Conservation (phyloP, 2,888 invertebrate species). For the Pantelozetes paolii region DNA sequence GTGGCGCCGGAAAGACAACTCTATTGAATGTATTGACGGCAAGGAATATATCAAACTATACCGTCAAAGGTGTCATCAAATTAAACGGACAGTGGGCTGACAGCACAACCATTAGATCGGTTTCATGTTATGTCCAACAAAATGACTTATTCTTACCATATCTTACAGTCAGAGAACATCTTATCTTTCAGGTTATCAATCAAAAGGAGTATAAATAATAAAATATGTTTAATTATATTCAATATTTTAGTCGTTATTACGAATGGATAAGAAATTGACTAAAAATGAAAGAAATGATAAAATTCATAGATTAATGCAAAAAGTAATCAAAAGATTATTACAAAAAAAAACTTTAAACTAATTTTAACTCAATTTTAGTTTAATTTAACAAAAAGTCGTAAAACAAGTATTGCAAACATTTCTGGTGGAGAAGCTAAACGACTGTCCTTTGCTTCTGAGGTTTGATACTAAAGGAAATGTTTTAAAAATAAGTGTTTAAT, state of each 20-base stretch:
- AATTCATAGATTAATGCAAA: background rate
- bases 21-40: conserved; percentile 36
- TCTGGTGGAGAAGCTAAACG: conserved; percentile 96
- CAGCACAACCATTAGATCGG: conserved; percentile 7
- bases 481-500: too few species aligned
- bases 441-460: conserved; percentile 92
- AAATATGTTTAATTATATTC: background rate
- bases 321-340: conserved; percentile 3
- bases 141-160: conserved; percentile 53
- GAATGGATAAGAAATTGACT: conserved; percentile 14
- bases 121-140: conserved; percentile 43
- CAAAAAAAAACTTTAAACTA: too few species aligned
- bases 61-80: conserved; percentile 23
- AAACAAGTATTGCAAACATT: conserved; percentile 54
- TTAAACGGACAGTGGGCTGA: conserved; percentile 20
- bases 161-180: conserved; percentile 52
- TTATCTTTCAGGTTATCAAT: conserved; percentile 46
- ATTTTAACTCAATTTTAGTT: too few species aligned
- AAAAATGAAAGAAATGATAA: background rate
- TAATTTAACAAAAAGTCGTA: too few species aligned
- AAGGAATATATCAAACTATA: conserved; percentile 29
- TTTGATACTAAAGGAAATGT: too few species aligned
- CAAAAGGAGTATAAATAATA: too few species aligned
- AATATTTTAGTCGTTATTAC: conserved; percentile 17
- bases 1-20: conserved; percentile 39